Evolutionary conservation across 2,113 vertebrate species (phyloP).

Genomic region (Alectura lathami): DNA sequence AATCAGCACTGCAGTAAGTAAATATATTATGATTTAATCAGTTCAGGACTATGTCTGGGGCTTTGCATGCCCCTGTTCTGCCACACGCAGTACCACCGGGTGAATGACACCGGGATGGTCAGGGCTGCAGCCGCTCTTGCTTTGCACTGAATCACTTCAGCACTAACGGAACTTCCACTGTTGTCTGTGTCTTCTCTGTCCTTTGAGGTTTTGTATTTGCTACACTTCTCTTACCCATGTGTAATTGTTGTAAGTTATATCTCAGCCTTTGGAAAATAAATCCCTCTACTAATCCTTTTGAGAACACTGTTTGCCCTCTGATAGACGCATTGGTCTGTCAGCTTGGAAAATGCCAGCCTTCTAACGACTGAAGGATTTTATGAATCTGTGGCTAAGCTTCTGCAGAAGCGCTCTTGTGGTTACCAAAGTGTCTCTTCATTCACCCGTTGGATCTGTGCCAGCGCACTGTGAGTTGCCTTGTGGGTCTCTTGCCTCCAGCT

Average conservation of each 20-base stretch:
- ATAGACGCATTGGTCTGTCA: not conserved
- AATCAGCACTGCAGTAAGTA: not conserved
- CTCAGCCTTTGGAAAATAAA: not conserved
- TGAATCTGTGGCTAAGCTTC: not conserved
- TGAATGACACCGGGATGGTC: not conserved
- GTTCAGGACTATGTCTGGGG: not conserved
- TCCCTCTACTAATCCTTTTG: not conserved
- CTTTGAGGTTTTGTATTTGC: not conserved
- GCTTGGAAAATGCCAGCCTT: not conserved
- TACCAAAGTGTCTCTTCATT: constrained; percentile 8
- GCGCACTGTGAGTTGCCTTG: not conserved
- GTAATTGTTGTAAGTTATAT: not conserved
- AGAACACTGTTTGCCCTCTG: not conserved
- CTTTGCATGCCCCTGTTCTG: not conserved
- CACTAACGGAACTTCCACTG: not conserved
- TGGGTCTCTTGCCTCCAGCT: not conserved
- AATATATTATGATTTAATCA: not conserved
- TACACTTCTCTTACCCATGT: not conserved
- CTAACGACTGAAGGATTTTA: not conserved
- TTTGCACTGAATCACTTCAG: not conserved
- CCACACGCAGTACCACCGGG: not conserved
- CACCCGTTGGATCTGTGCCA: not conserved
- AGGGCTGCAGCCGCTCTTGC: not conserved
- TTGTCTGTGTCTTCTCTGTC: not conserved
- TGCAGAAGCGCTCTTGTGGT: constrained; percentile 2